Evolutionary conservation across 2,888 invertebrate species (phyloP).

Genomic region (Ischnura elegans): DNA sequence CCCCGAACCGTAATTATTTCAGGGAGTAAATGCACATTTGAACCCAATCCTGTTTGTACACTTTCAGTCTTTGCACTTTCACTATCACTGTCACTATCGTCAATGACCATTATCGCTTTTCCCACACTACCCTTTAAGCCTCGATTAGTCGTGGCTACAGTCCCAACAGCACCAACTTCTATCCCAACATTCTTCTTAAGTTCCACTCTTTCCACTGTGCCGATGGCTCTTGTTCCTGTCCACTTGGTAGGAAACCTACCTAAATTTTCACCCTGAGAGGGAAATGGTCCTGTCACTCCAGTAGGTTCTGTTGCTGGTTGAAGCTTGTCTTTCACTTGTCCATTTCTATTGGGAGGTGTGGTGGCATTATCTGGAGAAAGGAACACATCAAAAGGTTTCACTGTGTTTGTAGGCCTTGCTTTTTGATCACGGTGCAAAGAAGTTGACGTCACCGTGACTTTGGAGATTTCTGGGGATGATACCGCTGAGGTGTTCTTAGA

Average conservation of each 20-base stretch:
- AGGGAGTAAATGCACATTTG: background rate
- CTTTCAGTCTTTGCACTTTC: background rate
- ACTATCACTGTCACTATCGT: background rate
- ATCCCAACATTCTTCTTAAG: slow-evolving; percentile 48
- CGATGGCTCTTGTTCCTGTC: slow-evolving; percentile 32
- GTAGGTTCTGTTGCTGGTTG: background rate
- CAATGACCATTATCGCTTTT: slow-evolving; percentile 61
- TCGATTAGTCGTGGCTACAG: background rate
- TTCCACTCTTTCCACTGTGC: slow-evolving; percentile 48
- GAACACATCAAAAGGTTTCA: background rate
- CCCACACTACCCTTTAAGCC: slow-evolving; percentile 47
- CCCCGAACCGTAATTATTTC: slow-evolving; percentile 50
- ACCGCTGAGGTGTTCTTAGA: background rate
- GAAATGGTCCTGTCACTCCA: background rate
- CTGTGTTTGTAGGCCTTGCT: background rate
- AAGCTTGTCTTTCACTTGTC: background rate
- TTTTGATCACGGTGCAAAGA: background rate
- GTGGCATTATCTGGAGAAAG: background rate
- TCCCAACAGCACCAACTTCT: background rate
- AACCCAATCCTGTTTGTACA: background rate
- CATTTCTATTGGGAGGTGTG: background rate
- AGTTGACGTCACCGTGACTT: no score
- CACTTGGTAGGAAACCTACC: slow-evolving; percentile 47
- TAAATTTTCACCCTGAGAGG: background rate
- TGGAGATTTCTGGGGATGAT: background rate